Conservation (phyloP, 2,797 vertebrate species). For the Sciurus vulgaris region DNA sequence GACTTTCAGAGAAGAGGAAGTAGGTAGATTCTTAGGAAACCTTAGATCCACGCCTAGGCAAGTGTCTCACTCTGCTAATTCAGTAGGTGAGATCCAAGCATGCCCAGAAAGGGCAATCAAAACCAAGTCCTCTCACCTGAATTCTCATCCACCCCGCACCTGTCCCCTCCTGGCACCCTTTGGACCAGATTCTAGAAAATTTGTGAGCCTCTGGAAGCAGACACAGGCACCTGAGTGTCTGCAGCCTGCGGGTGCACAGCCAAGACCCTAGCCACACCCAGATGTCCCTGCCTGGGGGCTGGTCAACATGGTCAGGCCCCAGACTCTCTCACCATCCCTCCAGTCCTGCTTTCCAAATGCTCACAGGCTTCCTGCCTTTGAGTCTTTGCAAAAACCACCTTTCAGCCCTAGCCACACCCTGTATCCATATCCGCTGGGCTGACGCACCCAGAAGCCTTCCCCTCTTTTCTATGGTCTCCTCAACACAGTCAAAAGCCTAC, state of each 20-base stretch:
- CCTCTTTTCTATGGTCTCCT: not conserved
- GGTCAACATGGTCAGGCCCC: too few species aligned
- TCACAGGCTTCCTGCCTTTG: not conserved
- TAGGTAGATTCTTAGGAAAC: constrained; percentile 42
- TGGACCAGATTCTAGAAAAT: not conserved
- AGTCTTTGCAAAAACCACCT: not conserved
- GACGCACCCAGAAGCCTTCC: not conserved
- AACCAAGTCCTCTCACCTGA: not conserved
- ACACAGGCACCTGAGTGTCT: not conserved
- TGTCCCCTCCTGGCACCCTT: not conserved
- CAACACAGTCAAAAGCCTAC: too few species aligned
- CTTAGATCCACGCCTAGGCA: not conserved
- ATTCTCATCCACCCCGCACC: not conserved
- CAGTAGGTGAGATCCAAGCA: not conserved
- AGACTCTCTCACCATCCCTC: too few species aligned
- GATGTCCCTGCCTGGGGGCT: accelerated
- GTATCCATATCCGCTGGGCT: not conserved
- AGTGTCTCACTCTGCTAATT: not conserved
- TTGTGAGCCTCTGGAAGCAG: not conserved
- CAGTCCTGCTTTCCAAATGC: not conserved
- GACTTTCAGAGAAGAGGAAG: constrained; percentile 72
- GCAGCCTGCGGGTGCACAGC: accelerated
- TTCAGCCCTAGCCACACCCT: not conserved
- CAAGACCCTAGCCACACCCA: not conserved
- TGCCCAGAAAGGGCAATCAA: not conserved